Evolutionary conservation across 2,888 invertebrate genomes (phyloP).

Genomic region (Mythimna impura): DNA sequence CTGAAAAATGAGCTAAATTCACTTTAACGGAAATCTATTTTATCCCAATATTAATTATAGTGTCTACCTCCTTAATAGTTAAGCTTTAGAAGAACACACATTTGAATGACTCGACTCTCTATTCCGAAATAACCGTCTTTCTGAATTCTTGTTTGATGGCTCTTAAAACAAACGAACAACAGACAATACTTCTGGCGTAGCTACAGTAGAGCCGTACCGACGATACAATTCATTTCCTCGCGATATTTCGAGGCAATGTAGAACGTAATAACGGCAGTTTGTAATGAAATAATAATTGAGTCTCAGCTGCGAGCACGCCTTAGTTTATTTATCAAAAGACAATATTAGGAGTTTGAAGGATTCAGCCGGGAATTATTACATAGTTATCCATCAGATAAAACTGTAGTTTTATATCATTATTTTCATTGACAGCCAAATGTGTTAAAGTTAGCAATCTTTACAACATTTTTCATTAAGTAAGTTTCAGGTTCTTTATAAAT

Average conservation of each 20-base stretch:
- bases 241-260: slow-evolving; percentile 64
- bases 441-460: slow-evolving; percentile 20
- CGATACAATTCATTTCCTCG: slow-evolving; percentile 66
- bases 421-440: slow-evolving; percentile 26
- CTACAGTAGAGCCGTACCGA: slow-evolving; percentile 16
- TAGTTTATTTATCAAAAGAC: slow-evolving; percentile 78
- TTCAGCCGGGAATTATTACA: slow-evolving; percentile 64
- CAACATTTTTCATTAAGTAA: not conserved
- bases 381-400: slow-evolving; percentile 61
- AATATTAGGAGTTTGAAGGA: slow-evolving; percentile 74
- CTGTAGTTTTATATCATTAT: slow-evolving; percentile 41
- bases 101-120: not conserved
- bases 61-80: not conserved
- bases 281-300: slow-evolving; percentile 77
- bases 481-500: not conserved
- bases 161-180: slow-evolving; percentile 18
- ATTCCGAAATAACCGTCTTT: not conserved
- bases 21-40: not conserved
- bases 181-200: slow-evolving; percentile 29
- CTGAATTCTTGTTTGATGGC: slow-evolving; percentile 2
- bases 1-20: not conserved
- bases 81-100: not conserved
- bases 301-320: slow-evolving; percentile 71
- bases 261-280: slow-evolving; percentile 71
- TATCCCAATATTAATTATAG: not conserved